Base-by-base conservation (phyloP, 1,140 invertebrate species). In the Eupristina koningsbergeri region DNA sequence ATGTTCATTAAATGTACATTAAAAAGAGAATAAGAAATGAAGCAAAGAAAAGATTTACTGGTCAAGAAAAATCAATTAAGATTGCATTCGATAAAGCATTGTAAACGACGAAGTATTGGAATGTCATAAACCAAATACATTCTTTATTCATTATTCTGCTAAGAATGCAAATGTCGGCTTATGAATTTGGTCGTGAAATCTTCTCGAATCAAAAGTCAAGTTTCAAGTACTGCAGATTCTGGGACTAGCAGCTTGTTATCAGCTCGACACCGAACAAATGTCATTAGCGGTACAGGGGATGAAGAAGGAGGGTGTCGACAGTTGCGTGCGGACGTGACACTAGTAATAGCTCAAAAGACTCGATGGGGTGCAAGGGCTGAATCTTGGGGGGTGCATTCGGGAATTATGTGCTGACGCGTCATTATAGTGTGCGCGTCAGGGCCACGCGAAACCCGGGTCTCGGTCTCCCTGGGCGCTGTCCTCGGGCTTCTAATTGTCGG, bases 401-500 rank as follows among this genome's bases (percentile, higher is more conserved):
- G 39, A 71, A 71, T 76, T 63, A 71, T 64, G 73, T 71, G 78
- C 83, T 84, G 83, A 84, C 77, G 71, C 83, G 75, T 84, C 83
- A 84, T 84, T 84, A 84, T 84, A 80, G 76, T 29, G 77, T 41
- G 69, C 58, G 41, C 81, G 83, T 73, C 71, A 83, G 81, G 71
- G 71, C 53, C 77, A 80, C 58, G 31, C 45, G 78, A 80, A 84
- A 84, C 77, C 78, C 73, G 22, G 61, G 8, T 17, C 31, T 22
- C 41, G 34, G 53, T 63, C 76, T 47, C 71, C 26, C 11, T 50
- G 75, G 50, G n/a, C 53, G 31, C 77, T 80, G 71, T 84, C 78
- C 80, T 84, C 78, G 83, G 78, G 78, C 76, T 84, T 80, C 83
- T 84, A 84, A 84, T 84, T 84, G 83, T 76, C 69, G 78, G 83